These are phyloP conservation scores for Drosophila multiciliata DNA, from an alignment of 2,888 invertebrate genomes.

Conservation along the genomic window DNA sequence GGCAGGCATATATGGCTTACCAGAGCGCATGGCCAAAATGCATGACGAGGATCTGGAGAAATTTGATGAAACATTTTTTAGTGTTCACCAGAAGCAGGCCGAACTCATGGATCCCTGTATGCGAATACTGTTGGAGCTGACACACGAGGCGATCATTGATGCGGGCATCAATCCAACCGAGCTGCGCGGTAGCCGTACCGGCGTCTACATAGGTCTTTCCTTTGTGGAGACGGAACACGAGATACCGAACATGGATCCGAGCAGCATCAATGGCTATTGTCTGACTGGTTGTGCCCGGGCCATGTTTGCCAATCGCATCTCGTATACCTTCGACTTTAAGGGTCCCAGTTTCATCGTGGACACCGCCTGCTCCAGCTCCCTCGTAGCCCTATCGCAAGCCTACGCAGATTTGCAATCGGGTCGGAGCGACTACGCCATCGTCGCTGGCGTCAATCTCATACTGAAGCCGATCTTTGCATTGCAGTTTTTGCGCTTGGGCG, in stretches of 20 bases:
- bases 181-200: slow-evolving; percentile 94
- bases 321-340: slow-evolving; percentile 97
- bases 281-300: slow-evolving; percentile 97
- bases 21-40: slow-evolving; percentile 92
- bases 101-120: slow-evolving; percentile 97
- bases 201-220: slow-evolving; percentile 97
- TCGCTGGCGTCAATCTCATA: slow-evolving; percentile 95
- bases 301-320: slow-evolving; percentile 98
- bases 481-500: slow-evolving; percentile 96
- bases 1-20: slow-evolving; percentile 90
- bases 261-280: slow-evolving; percentile 94
- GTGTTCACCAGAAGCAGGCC: slow-evolving; percentile 96
- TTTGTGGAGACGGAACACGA: slow-evolving; percentile 96
- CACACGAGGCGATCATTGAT: slow-evolving; percentile 96
- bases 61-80: slow-evolving; percentile 96
- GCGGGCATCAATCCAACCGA: slow-evolving; percentile 93
- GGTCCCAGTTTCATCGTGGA: slow-evolving; percentile 99
- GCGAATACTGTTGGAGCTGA: slow-evolving; percentile 94
- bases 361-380: slow-evolving; percentile 98
- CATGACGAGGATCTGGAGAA: slow-evolving; percentile 89
- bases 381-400: slow-evolving; percentile 96
- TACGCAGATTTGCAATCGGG: slow-evolving; percentile 92
- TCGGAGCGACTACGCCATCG: slow-evolving; percentile 97
- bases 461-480: slow-evolving; percentile 96
- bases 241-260: slow-evolving; percentile 92